Conservation (phyloP, 2,797 vertebrate species). For the Acanthiza pusilla region DNA sequence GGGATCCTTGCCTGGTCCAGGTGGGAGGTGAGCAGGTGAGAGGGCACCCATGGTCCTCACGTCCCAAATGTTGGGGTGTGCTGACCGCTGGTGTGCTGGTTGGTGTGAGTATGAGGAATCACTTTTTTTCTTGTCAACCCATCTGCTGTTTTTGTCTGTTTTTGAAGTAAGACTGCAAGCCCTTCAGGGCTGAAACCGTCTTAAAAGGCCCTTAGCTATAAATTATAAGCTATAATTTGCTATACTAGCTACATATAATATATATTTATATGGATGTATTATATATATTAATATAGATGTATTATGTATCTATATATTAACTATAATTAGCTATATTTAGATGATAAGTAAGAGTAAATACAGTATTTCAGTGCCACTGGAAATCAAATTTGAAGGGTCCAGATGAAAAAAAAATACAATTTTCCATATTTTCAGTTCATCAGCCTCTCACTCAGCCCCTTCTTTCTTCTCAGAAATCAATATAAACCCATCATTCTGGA, state of each 20-base stretch:
- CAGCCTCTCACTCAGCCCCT: not conserved
- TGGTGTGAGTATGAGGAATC: not conserved
- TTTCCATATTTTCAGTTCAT: not conserved
- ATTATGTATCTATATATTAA: no score
- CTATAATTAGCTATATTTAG: not conserved
- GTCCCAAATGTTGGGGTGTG: no score
- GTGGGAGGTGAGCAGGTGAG: not conserved
- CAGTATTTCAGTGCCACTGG: not conserved
- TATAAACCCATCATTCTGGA: not conserved
- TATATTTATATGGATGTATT: not conserved
- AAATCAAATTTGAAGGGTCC: not conserved
- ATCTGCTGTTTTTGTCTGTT: not conserved
- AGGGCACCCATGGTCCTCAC: rapidly evolving
- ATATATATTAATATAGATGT: not conserved
- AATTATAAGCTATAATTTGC: not conserved
- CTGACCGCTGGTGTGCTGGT: not conserved
- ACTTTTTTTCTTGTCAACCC: not conserved
- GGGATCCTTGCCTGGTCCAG: not conserved
- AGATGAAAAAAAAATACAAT: not conserved
- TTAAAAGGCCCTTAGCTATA: not conserved
- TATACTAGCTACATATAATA: not conserved
- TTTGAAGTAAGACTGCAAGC: not conserved
- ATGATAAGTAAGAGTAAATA: not conserved
- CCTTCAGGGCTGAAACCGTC: not conserved
- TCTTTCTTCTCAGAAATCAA: not conserved